Percentiles rank a stretch among this genome's conserved stretches.
Conservation (phyloP, 2,113 vertebrate genomes). For the Oryzias celebensis region DNA sequence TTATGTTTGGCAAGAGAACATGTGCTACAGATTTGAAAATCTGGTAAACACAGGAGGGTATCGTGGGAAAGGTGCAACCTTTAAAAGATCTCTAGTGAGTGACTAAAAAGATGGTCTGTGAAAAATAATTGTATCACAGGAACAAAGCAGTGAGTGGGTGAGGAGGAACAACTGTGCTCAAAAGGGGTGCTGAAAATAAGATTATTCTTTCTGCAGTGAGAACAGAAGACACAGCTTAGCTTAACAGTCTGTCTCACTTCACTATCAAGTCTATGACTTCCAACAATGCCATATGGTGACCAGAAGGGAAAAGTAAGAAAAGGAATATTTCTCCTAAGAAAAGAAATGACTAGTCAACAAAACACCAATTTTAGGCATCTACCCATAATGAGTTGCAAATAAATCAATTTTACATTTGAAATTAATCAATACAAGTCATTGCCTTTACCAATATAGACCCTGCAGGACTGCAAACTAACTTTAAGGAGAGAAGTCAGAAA, state of each 20-base stretch:
- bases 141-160: conserved; percentile 49
- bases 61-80: conserved; percentile 41
- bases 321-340: conserved; percentile 6
- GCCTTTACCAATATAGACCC: conserved; percentile 10
- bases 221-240: conserved; percentile 35
- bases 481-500: conserved; percentile 8
- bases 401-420: too few species aligned
- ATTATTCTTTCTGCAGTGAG: conserved; percentile 34
- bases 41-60: conserved; percentile 39
- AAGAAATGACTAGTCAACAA: conserved; percentile 8
- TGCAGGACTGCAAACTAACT: background rate
- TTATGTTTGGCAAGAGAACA: conserved; percentile 8
- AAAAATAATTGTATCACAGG: conserved; percentile 31
- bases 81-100: conserved; percentile 19
- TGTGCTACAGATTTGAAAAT: conserved; percentile 34
- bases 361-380: conserved; percentile 16
- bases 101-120: conserved; percentile 30
- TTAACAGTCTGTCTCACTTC: conserved; percentile 8
- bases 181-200: conserved; percentile 62
- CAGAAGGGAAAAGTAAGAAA: conserved; percentile 8
- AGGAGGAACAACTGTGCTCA: conserved; percentile 49
- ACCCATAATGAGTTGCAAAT: background rate
- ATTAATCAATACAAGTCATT: background rate
- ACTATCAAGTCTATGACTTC: conserved; percentile 9
- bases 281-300: background rate